These are phyloP conservation scores for Dipodomys spectabilis DNA, from an alignment of 2,113 vertebrate species.

Conservation along the genomic window DNA sequence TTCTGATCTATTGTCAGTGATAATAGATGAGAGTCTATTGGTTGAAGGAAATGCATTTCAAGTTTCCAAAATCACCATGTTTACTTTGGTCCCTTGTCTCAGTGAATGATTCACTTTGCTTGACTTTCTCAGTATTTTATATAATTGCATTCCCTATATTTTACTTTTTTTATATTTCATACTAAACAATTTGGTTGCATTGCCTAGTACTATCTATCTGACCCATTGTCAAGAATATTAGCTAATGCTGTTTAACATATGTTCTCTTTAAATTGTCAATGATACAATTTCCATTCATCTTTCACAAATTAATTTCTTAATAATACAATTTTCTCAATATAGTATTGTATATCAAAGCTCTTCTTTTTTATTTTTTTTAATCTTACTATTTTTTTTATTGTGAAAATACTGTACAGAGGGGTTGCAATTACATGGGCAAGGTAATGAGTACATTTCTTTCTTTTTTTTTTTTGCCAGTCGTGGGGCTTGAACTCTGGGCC, in stretches of 20 bases:
- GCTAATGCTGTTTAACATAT: not conserved
- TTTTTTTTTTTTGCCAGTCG: too few relatives aligned
- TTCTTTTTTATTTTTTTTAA: too few relatives aligned
- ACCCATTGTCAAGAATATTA: not conserved
- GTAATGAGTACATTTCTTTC: too few relatives aligned
- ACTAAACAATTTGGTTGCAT: not conserved
- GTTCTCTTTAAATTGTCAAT: not conserved
- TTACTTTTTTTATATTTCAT: not conserved
- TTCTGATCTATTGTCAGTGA: not conserved
- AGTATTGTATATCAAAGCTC: not conserved
- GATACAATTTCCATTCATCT: not conserved
- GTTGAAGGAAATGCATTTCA: not conserved
- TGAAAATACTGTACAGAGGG: too few relatives aligned
- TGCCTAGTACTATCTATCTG: not conserved
- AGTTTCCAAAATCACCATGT: not conserved
- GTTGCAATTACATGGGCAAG: too few relatives aligned
- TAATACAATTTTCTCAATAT: not conserved
- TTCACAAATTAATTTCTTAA: not conserved
- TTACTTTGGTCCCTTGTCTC: not conserved
- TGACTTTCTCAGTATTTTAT: not conserved
- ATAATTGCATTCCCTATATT: not conserved
- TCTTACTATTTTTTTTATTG: too few relatives aligned
- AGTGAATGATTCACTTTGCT: not conserved
- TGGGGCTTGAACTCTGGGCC: too few relatives aligned
- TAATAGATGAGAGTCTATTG: too few relatives aligned